phyloP scores from a whole-genome alignment of 2,113 vertebrate genomes.

The Amazona guildingii region DNA sequence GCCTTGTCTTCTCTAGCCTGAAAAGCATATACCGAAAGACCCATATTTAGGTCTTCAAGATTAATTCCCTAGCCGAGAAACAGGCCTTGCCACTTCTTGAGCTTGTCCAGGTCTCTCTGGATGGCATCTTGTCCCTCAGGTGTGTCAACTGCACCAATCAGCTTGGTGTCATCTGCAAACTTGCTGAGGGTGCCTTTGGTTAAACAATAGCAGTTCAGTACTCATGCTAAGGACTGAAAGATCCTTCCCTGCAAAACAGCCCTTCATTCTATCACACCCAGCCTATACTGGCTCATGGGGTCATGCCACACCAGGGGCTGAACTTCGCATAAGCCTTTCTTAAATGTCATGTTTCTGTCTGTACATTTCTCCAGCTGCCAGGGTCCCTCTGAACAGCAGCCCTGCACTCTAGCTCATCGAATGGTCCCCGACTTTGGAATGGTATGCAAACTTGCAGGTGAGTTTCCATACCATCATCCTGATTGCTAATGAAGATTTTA shows the following conservation, averaged over 20 bases:
- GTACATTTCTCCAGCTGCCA: not conserved
- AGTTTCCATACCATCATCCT: not conserved
- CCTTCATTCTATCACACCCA: not conserved
- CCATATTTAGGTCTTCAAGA: not conserved
- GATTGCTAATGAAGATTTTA: not conserved
- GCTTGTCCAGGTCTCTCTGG: not conserved
- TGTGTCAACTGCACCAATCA: not conserved
- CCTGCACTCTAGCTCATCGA: not conserved
- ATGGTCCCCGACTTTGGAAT: not conserved
- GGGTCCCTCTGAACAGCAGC: not conserved
- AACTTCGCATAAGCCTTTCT: too few relatives aligned
- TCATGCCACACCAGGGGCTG: too few relatives aligned
- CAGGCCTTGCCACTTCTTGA: not conserved
- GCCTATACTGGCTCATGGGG: not conserved
- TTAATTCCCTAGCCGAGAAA: not conserved
- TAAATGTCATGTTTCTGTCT: not conserved
- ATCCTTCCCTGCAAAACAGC: not conserved
- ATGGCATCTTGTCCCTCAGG: not conserved
- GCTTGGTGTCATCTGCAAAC: not conserved
- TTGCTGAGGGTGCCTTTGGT: not conserved
- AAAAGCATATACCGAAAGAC: not conserved
- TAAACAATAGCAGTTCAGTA: too few relatives aligned
- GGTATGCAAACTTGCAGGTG: not conserved
- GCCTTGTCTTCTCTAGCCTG: not conserved
- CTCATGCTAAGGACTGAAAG: not conserved